Conservation (phyloP, 2,888 invertebrate species). For the Antitype chi region DNA sequence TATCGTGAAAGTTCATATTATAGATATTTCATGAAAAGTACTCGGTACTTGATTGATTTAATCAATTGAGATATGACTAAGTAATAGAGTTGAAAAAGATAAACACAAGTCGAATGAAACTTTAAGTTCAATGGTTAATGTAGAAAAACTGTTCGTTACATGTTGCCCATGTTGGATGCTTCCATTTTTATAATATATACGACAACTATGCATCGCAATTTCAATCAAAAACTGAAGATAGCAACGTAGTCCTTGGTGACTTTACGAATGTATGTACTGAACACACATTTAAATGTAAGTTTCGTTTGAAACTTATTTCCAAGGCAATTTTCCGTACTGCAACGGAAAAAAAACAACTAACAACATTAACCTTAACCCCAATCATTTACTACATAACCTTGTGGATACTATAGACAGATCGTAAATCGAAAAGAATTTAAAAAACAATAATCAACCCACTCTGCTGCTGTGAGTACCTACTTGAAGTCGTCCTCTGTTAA, state of each 20-base stretch:
- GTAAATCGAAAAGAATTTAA: neutral
- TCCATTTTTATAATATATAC: neutral
- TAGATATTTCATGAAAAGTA: conserved; percentile 6
- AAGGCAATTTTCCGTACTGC: neutral
- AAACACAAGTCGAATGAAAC: neutral
- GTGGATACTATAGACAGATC: neutral
- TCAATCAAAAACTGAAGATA: neutral
- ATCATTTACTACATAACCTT: neutral
- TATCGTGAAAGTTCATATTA: conserved; percentile 1
- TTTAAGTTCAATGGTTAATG: neutral
- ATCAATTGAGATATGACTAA: neutral
- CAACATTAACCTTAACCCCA: neutral
- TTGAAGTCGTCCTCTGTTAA: neutral
- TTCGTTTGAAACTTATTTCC: neutral
- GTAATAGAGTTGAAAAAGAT: neutral
- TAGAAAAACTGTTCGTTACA: neutral
- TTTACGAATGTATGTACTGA: neutral
- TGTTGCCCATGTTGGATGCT: neutral
- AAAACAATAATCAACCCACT: neutral
- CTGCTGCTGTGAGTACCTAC: too few relatives aligned
- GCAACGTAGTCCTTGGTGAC: neutral
- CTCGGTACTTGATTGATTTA: neutral
- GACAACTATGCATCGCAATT: neutral
- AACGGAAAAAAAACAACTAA: neutral
- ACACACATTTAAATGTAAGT: neutral